A percentile compares a stretch with the other conserved stretches of the same genome.
phyloP scores from a whole-genome alignment of 1,140 invertebrate genomes.

The Drosophila persimilis region DNA sequence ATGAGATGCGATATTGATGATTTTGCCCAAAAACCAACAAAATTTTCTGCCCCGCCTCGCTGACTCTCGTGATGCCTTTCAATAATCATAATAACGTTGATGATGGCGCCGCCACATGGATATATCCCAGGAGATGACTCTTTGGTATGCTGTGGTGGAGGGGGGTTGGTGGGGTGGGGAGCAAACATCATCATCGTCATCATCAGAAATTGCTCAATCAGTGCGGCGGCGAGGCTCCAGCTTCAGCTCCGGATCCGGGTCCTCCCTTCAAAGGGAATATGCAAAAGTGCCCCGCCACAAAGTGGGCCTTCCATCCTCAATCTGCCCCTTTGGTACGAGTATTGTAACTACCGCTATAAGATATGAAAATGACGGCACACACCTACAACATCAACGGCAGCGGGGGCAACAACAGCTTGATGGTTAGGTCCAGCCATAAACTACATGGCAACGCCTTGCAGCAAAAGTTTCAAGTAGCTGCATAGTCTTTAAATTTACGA shows the following conservation, averaged over 20 bases:
- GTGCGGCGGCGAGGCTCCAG: slow-evolving; percentile 5
- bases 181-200: slow-evolving; percentile 46
- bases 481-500: slow-evolving; percentile 75
- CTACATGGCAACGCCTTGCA: slow-evolving; percentile 64
- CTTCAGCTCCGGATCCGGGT: background rate
- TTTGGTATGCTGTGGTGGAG: background rate
- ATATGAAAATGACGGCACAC: slow-evolving; percentile 66
- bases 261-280: slow-evolving; percentile 29
- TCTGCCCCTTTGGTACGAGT: slow-evolving; percentile 8
- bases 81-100: slow-evolving; percentile 50
- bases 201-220: slow-evolving; percentile 64
- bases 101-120: slow-evolving; percentile 25
- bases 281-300: slow-evolving; percentile 40
- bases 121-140: slow-evolving; percentile 7
- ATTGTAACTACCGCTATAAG: slow-evolving; percentile 58
- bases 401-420: slow-evolving; percentile 8
- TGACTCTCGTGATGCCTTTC: slow-evolving; percentile 42
- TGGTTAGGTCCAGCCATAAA: slow-evolving; percentile 49
- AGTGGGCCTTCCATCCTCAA: background rate
- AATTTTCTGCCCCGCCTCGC: slow-evolving; percentile 8
- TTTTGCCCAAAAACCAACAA: slow-evolving; percentile 17
- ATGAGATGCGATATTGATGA: slow-evolving; percentile 43
- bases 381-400: slow-evolving; percentile 46
- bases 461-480: slow-evolving; percentile 67
- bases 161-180: background rate